Evolutionary conservation across 1,140 invertebrate genomes (phyloP).

Genomic region (Helicoverpa zea): DNA sequence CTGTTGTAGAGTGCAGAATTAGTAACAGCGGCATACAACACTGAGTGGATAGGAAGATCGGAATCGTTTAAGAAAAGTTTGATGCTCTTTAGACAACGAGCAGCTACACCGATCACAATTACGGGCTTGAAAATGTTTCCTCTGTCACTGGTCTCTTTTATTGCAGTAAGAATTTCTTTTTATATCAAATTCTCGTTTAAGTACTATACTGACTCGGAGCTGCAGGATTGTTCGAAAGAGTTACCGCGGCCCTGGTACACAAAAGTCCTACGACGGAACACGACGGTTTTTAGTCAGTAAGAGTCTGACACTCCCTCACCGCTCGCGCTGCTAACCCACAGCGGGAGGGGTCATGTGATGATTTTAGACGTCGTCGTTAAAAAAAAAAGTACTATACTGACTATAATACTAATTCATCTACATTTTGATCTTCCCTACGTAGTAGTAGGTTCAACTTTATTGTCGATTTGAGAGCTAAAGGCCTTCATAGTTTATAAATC

Average conservation of each 20-base stretch:
- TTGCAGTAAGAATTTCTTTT: constrained; percentile 63
- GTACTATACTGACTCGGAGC: too few relatives aligned
- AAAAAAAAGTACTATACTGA: too few relatives aligned
- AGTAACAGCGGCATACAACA: constrained; percentile 69
- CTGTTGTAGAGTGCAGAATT: constrained; percentile 69
- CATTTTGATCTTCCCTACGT: too few relatives aligned
- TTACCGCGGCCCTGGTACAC: too few relatives aligned
- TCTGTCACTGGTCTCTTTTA: constrained; percentile 73
- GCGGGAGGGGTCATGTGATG: too few relatives aligned
- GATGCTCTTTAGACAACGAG: constrained; percentile 71
- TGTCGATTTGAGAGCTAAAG: neutral
- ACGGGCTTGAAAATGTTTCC: constrained; percentile 73
- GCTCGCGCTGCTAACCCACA: too few relatives aligned
- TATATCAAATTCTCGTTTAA: neutral
- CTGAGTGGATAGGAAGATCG: constrained; percentile 73
- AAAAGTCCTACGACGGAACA: too few relatives aligned
- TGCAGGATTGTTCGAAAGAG: too few relatives aligned
- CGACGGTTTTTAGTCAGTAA: too few relatives aligned
- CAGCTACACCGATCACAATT: constrained; percentile 67
- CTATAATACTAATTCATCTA: too few relatives aligned
- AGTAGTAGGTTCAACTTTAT: neutral
- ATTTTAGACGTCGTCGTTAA: too few relatives aligned
- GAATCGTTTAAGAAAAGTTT: constrained; percentile 70
- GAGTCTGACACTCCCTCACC: too few relatives aligned
- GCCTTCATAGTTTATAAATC: neutral